A percentile compares a stretch with the other conserved stretches of the same genome.
phyloP scores from a whole-genome alignment of 2,113 vertebrate genomes.

The Petrocephalus zakoni region DNA sequence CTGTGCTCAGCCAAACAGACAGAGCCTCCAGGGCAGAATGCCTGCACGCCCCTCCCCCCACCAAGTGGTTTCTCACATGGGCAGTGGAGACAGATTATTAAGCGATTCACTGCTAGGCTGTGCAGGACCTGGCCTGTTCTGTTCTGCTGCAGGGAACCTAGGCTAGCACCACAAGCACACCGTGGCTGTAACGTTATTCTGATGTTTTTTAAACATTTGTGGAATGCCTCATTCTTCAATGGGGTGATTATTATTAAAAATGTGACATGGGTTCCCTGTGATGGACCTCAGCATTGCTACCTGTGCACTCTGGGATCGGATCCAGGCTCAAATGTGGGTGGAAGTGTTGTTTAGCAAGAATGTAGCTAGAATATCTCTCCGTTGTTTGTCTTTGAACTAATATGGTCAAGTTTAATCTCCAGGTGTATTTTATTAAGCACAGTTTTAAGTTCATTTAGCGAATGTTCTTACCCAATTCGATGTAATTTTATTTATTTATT shows the following conservation, averaged over 20 bases:
- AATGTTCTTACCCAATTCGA: neutral
- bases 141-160: neutral
- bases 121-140: neutral
- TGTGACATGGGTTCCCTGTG: neutral
- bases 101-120: neutral
- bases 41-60: no score
- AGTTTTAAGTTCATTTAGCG: neutral
- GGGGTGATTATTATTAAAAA: neutral
- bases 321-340: neutral
- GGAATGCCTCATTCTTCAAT: neutral
- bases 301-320: neutral
- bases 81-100: neutral
- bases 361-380: neutral
- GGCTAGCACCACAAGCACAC: neutral
- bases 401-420: neutral
- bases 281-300: neutral
- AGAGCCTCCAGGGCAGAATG: neutral
- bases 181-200: neutral
- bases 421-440: neutral
- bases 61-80: neutral
- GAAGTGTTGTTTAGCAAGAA: neutral
- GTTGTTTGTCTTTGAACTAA: neutral
- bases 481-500: no score
- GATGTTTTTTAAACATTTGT: neutral
- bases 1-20: neutral